phyloP scores from a whole-genome alignment of 2,113 vertebrate species.

The Festucalex cinctus region DNA sequence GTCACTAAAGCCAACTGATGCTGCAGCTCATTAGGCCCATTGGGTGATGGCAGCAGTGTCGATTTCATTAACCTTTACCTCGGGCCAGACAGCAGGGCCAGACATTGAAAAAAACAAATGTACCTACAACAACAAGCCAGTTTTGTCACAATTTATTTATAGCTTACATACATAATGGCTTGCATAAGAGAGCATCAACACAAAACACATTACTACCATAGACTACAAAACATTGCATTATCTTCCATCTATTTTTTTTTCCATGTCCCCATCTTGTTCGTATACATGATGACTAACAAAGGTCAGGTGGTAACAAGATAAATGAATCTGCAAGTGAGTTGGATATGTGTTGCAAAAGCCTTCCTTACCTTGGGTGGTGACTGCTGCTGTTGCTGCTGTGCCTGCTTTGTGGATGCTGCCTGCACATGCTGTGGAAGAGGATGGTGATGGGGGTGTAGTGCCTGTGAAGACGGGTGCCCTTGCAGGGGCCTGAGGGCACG shows the following conservation, averaged over 20 bases:
- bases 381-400: slow-evolving; percentile 77
- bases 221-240: background rate
- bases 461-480: slow-evolving; percentile 69
- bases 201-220: background rate
- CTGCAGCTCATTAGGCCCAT: slow-evolving; percentile 60
- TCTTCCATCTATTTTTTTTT: background rate
- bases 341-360: background rate
- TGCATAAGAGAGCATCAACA: background rate
- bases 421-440: slow-evolving; percentile 79
- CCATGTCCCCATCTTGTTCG: background rate
- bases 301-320: background rate
- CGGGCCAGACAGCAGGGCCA: slow-evolving; percentile 34
- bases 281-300: background rate
- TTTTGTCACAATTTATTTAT: slow-evolving; percentile 16
- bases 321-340: background rate
- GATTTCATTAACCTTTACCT: slow-evolving; percentile 71
- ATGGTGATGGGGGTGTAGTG: slow-evolving; percentile 74
- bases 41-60: slow-evolving; percentile 53
- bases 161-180: background rate
- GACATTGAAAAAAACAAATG: slow-evolving; percentile 9
- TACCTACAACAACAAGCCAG: slow-evolving; percentile 6
- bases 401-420: slow-evolving; percentile 73
- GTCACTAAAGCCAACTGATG: slow-evolving; percentile 30
- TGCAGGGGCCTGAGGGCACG: slow-evolving; percentile 81
- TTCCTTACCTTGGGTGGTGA: slow-evolving; percentile 89